Conservation (phyloP, 2,797 vertebrate species). For the Peromyscus melanophrys region DNA sequence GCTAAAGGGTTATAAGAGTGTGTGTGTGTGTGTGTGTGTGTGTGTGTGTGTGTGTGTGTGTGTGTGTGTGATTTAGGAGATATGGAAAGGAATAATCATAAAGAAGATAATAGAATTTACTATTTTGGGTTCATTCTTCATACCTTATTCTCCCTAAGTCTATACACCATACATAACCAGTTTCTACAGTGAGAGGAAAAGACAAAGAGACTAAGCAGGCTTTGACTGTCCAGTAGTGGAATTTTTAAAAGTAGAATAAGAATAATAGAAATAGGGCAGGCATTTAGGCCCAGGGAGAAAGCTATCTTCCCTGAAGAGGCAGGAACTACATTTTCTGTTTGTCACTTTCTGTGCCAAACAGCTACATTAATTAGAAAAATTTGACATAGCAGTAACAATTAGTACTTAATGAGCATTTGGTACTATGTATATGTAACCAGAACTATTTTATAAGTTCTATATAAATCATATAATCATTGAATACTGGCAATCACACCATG, state of each 20-base stretch:
- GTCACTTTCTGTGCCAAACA: neutral
- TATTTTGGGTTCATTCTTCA: conserved; percentile 5
- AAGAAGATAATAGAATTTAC: conserved; percentile 2
- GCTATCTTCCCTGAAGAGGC: neutral
- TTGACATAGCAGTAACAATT: neutral
- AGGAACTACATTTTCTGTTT: neutral
- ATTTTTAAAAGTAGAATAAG: conserved; percentile 43
- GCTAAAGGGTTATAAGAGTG: neutral
- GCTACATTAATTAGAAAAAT: neutral
- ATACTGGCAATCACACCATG: neutral
- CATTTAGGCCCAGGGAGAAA: neutral
- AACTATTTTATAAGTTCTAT: neutral
- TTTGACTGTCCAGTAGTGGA: neutral
- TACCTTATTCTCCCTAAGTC: conserved; percentile 31
- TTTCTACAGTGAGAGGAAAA: neutral
- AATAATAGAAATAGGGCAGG: neutral
- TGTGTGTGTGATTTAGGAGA: neutral
- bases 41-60: too few species aligned
- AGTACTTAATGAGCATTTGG: neutral
- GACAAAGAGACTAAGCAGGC: neutral
- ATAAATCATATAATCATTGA: conserved; percentile 15
- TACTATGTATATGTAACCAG: neutral
- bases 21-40: too few species aligned
- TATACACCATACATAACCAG: neutral
- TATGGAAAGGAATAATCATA: conserved; percentile 8